These are phyloP conservation scores for Cynopterus brachyotis DNA, from an alignment of 2,113 vertebrate species.

Conservation along the genomic window DNA sequence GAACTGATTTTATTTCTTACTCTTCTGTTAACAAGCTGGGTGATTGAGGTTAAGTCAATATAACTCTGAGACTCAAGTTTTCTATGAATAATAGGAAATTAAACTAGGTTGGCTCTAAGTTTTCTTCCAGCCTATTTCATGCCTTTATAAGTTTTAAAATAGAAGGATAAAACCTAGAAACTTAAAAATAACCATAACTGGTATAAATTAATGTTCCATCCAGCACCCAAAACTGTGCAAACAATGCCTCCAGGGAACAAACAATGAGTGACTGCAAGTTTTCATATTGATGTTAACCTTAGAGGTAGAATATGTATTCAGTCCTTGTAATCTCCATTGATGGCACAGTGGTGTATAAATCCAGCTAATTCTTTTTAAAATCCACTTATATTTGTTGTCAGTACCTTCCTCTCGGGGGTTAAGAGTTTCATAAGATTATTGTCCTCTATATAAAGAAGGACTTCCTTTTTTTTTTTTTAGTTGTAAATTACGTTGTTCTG, in stretches of 20 bases:
- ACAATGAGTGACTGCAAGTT: constrained; percentile 42
- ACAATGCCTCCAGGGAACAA: not conserved
- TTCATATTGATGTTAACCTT: constrained; percentile 55
- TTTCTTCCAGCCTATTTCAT: constrained; percentile 30
- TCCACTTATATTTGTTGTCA: not conserved
- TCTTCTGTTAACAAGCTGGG: not conserved
- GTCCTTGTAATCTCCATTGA: not conserved
- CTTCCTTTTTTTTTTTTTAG: not conserved
- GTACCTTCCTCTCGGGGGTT: not conserved
- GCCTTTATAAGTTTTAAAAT: constrained; percentile 48
- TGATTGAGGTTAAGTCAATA: not conserved
- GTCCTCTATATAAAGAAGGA: not conserved
- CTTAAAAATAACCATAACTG: constrained; percentile 34
- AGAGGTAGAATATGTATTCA: not conserved
- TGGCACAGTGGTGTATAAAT: not conserved
- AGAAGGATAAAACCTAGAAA: constrained; percentile 39
- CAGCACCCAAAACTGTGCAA: not conserved
- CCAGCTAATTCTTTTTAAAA: constrained; percentile 13
- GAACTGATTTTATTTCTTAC: not conserved
- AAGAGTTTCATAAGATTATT: constrained; percentile 42
- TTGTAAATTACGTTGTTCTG: not conserved
- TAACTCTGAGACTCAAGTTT: not conserved
- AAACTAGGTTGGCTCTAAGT: not conserved
- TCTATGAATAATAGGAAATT: not conserved
- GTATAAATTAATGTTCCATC: constrained; percentile 38